A percentile compares a stretch with the other conserved stretches of the same genome.
phyloP scores from a whole-genome alignment of 35 echinoderm and acorn worm genomes.

The Heliocidaris tuberculata region DNA sequence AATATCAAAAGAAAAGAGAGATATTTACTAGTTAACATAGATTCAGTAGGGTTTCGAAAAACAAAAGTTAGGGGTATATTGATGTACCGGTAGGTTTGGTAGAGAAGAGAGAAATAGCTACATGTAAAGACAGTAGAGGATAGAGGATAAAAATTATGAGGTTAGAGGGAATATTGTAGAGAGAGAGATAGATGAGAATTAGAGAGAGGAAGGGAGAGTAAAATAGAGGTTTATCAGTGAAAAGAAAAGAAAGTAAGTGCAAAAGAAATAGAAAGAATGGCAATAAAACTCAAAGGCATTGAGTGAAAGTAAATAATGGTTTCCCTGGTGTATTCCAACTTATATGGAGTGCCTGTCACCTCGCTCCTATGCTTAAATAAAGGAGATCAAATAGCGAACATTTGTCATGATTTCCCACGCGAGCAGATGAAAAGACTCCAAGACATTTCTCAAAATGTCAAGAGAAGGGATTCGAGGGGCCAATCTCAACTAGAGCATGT shows the following conservation, averaged over 20 bases:
- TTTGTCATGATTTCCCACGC: neutral
- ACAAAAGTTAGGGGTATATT: no score
- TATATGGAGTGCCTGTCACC: neutral
- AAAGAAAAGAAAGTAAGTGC: neutral
- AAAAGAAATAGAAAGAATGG: neutral
- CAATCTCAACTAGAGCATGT: neutral
- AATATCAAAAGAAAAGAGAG: no score
- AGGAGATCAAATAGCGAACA: neutral
- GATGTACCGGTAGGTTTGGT: no score
- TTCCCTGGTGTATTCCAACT: neutral
- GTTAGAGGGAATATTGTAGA: neutral
- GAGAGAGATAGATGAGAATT: neutral
- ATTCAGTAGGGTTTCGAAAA: no score
- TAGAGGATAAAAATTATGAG: no score
- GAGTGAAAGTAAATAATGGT: neutral
- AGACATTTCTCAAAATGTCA: conserved; percentile 2
- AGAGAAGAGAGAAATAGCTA: no score
- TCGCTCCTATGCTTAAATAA: neutral
- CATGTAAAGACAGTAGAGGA: no score
- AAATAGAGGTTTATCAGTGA: neutral
- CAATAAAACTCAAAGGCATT: neutral
- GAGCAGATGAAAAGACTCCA: neutral
- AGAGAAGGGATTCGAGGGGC: neutral
- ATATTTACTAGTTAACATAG: no score
- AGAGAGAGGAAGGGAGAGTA: neutral